Conservation (phyloP, 2,888 invertebrate species). For the Oxyteleia sp. region DNA sequence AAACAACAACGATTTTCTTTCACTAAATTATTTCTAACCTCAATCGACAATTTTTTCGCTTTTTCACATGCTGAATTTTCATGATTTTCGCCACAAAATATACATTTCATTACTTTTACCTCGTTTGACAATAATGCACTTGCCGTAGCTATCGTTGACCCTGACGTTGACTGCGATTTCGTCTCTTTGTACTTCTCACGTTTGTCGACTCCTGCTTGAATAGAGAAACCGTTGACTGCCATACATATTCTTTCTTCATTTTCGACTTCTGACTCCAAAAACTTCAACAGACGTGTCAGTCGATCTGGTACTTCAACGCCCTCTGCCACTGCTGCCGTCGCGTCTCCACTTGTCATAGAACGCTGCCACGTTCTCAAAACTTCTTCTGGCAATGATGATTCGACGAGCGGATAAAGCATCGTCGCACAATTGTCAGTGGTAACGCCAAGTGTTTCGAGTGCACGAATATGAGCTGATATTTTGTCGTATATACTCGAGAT, state of each 20-base stretch:
- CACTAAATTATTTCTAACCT: slow-evolving; percentile 58
- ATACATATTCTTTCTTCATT: slow-evolving; percentile 71
- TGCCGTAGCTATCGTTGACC: slow-evolving; percentile 59
- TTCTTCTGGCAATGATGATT: slow-evolving; percentile 78
- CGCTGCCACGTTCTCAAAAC: slow-evolving; percentile 77
- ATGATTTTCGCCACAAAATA: slow-evolving; percentile 77
- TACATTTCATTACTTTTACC: slow-evolving; percentile 67
- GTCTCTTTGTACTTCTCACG: slow-evolving; percentile 20
- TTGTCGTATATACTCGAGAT: slow-evolving; percentile 72
- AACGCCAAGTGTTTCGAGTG: slow-evolving; percentile 75
- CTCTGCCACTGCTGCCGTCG: slow-evolving; percentile 28
- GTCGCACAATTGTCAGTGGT: slow-evolving; percentile 76
- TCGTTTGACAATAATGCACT: slow-evolving; percentile 65
- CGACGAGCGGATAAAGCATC: slow-evolving; percentile 80
- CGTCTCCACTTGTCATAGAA: slow-evolving; percentile 24
- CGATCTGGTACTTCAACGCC: slow-evolving; percentile 32
- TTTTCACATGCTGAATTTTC: slow-evolving; percentile 68
- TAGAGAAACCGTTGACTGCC: slow-evolving; percentile 55
- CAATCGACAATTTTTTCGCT: slow-evolving; percentile 70
- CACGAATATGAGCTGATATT: slow-evolving; percentile 74
- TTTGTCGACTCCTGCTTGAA: not conserved
- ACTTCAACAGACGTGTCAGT: slow-evolving; percentile 58
- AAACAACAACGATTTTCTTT: slow-evolving; percentile 75
- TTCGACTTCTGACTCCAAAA: slow-evolving; percentile 71
- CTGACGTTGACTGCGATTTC: too few relatives aligned